Percentiles rank a stretch among this genome's conserved stretches.
Conservation (phyloP, 2,113 vertebrate species). For the Dicaeum eximium region DNA sequence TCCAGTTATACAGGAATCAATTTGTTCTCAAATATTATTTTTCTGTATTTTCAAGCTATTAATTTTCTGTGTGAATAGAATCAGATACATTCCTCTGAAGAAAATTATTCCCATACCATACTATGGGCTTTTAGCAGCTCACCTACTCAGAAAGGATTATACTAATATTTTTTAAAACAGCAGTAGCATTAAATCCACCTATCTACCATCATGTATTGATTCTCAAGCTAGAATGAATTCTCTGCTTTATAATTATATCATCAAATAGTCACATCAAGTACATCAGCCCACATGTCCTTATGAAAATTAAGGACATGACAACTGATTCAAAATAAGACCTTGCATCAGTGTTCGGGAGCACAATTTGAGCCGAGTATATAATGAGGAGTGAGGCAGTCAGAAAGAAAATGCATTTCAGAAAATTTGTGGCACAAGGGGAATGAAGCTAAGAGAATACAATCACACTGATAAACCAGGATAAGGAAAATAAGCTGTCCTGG, state of each 20-base stretch:
- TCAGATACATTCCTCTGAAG: background rate
- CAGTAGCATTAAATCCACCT: background rate
- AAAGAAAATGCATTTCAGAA: constrained; percentile 12
- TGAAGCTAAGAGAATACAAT: background rate
- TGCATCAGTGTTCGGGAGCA: background rate
- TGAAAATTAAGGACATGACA: constrained; percentile 21
- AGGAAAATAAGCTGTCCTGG: background rate
- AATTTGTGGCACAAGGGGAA: background rate
- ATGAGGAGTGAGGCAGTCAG: background rate
- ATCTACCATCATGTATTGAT: background rate
- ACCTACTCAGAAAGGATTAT: constrained; percentile 3
- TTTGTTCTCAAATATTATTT: background rate
- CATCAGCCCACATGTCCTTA: background rate
- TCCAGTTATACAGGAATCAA: background rate
- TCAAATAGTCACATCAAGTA: constrained; percentile 16
- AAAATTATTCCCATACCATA: background rate
- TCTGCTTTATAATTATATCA: constrained; percentile 3
- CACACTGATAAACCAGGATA: background rate
- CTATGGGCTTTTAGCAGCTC: background rate
- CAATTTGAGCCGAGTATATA: background rate
- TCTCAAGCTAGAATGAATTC: background rate
- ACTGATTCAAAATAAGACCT: background rate
- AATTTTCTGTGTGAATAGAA: background rate
- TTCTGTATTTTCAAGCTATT: background rate
- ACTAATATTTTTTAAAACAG: background rate